phyloP scores from a whole-genome alignment of 2,797 vertebrate species.

The Gymnoscopelus braueri region DNA sequence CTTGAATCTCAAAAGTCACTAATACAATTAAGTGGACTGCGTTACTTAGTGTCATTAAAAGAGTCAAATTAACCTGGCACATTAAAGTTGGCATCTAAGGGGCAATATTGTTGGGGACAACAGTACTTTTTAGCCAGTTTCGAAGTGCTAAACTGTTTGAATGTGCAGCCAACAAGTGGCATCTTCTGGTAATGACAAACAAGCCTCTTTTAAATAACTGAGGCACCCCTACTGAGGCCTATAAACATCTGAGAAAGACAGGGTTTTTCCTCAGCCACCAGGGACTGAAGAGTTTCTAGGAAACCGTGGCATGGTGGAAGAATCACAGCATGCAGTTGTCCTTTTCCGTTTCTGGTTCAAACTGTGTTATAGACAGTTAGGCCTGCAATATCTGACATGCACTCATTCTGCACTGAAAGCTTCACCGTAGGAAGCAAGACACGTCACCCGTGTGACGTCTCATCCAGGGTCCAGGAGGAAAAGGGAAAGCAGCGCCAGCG shows the following conservation, averaged over 20 bases:
- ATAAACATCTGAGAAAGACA: not conserved
- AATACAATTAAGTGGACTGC: too few species aligned
- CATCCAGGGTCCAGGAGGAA: conserved; percentile 26
- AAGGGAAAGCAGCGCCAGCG: conserved; percentile 46
- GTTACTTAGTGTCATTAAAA: too few species aligned
- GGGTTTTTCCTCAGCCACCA: not conserved
- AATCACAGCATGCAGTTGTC: conserved; percentile 23
- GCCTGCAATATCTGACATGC: not conserved
- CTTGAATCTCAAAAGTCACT: too few species aligned
- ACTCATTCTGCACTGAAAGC: conserved; percentile 18
- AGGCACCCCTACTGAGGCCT: too few species aligned
- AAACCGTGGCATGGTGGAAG: not conserved
- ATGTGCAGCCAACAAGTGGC: too few species aligned
- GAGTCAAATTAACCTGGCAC: too few species aligned
- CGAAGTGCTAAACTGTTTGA: too few species aligned
- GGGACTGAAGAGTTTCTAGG: not conserved
- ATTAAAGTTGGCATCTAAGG: too few species aligned
- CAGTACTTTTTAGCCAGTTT: too few species aligned
- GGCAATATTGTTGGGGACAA: too few species aligned
- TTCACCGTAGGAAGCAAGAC: conserved; percentile 13
- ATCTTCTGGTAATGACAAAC: too few species aligned
- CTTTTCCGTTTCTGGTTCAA: conserved; percentile 21
- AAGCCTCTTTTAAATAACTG: too few species aligned
- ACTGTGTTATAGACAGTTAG: conserved; percentile 9
- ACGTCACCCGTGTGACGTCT: conserved; percentile 22